A percentile compares a stretch with the other conserved stretches of the same genome.
These are phyloP conservation scores for Lepeophtheirus nordmannii DNA, from an alignment of 2,888 invertebrate species.

Conservation along the genomic window DNA sequence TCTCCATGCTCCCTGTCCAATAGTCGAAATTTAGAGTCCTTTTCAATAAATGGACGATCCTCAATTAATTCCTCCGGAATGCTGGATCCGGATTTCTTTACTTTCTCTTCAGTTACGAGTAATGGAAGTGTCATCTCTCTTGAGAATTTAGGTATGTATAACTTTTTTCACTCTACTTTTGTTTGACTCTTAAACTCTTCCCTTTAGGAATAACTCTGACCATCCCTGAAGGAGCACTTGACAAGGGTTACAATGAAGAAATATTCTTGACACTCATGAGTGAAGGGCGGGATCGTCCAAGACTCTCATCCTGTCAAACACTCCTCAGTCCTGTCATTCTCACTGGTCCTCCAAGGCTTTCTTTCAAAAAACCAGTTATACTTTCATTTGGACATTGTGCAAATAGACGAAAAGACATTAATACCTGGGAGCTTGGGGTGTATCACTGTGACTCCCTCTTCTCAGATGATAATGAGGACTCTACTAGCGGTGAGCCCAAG, in stretches of 20 bases:
- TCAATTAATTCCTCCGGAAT: background rate
- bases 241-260: conserved; percentile 62
- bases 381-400: conserved; percentile 75
- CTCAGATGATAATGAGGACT: conserved; percentile 10
- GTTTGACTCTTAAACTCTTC: too few species aligned
- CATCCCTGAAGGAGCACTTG: conserved; percentile 72
- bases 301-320: conserved; percentile 40
- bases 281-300: conserved; percentile 44
- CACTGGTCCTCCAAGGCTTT: conserved; percentile 56
- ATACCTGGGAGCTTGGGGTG: conserved; percentile 60
- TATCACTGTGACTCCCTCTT: conserved; percentile 39
- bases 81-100: conserved; percentile 15
- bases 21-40: too few species aligned
- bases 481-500: background rate
- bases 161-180: too few species aligned
- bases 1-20: too few species aligned
- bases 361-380: conserved; percentile 61
- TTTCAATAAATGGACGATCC: too few species aligned
- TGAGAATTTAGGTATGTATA: conserved; percentile 43
- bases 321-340: conserved; percentile 71
- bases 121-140: conserved; percentile 32
- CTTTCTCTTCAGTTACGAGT: conserved; percentile 13
- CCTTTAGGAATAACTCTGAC: conserved; percentile 55
- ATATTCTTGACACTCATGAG: conserved; percentile 77
- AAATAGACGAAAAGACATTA: conserved; percentile 49